These are phyloP conservation scores for Meloidogyne floridensis DNA, from an alignment of 1,140 invertebrate species.

Conservation along the genomic window DNA sequence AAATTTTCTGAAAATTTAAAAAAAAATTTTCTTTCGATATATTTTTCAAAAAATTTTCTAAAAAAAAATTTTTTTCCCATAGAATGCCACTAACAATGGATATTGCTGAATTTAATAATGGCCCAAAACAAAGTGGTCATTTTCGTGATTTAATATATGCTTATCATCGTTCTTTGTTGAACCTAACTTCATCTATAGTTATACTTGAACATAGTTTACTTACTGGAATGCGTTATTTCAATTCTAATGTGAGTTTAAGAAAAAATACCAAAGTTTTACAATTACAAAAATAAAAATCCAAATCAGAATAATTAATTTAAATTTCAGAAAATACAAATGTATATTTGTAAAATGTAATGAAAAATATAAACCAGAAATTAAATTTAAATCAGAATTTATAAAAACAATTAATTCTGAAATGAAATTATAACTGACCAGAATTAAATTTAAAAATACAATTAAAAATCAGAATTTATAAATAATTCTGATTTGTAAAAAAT, in stretches of 20 bases:
- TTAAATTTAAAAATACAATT: too few species aligned
- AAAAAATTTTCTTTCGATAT: too few species aligned
- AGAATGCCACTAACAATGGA: conserved; percentile 82
- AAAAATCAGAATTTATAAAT: too few species aligned
- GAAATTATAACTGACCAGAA: too few species aligned
- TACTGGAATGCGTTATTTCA: conserved; percentile 52
- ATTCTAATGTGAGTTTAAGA: conserved; percentile 21
- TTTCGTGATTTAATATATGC: conserved; percentile 68
- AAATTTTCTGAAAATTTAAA: too few species aligned
- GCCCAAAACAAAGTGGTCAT: conserved; percentile 42
- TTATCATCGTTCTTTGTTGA: conserved; percentile 77
- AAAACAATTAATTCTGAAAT: too few species aligned
- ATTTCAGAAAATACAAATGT: background rate
- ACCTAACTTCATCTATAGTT: conserved; percentile 76
- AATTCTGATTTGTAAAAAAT: too few species aligned
- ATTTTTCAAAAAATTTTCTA: too few species aligned
- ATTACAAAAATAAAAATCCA: too few species aligned
- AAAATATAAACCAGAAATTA: background rate
- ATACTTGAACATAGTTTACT: conserved; percentile 76
- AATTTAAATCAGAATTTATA: background rate
- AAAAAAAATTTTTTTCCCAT: too few species aligned
- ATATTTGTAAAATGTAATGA: too few species aligned
- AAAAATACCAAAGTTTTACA: background rate
- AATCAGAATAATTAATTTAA: background rate
- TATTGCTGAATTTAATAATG: conserved; percentile 80